phyloP scores from a whole-genome alignment of 2,797 vertebrate genomes.

The Aselliscus stoliczkanus region DNA sequence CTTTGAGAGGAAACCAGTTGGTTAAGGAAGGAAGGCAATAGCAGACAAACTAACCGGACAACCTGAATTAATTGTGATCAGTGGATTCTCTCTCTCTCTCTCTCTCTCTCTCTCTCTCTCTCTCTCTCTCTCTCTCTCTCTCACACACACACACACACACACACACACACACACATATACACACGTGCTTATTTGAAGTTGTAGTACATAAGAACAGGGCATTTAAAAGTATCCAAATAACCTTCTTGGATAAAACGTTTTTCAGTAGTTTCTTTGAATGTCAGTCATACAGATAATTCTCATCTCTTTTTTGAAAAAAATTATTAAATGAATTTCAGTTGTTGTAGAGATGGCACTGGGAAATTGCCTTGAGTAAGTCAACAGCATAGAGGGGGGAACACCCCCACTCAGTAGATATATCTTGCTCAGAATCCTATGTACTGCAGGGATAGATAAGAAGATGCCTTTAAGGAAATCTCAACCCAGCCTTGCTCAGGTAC shows the following conservation, averaged over 20 bases:
- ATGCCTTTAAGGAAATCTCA: slow-evolving; percentile 57
- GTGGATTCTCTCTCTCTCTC: neutral
- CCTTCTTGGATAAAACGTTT: neutral
- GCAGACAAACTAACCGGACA: neutral
- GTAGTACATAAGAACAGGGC: neutral
- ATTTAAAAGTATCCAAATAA: slow-evolving; percentile 9
- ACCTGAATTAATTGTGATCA: neutral
- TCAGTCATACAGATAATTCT: slow-evolving; percentile 22
- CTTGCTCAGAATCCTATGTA: slow-evolving; percentile 52
- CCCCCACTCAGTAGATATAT: slow-evolving; percentile 13
- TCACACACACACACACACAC: neutral
- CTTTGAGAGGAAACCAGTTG: neutral
- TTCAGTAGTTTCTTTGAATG: slow-evolving; percentile 30
- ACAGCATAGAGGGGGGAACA: neutral
- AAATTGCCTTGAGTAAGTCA: slow-evolving; percentile 67
- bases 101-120: neutral
- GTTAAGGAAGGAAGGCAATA: neutral
- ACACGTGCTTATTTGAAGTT: neutral
- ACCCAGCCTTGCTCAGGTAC: slow-evolving; percentile 48
- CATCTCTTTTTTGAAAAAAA: slow-evolving; percentile 27
- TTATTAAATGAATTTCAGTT: slow-evolving; percentile 38
- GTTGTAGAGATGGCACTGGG: slow-evolving; percentile 1
- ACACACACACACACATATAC: neutral
- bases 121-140: neutral
- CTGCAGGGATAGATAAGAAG: slow-evolving; percentile 63